Evolutionary conservation across 2,797 vertebrate species (phyloP).

Genomic region (Schizopygopsis malacanthus): DNA sequence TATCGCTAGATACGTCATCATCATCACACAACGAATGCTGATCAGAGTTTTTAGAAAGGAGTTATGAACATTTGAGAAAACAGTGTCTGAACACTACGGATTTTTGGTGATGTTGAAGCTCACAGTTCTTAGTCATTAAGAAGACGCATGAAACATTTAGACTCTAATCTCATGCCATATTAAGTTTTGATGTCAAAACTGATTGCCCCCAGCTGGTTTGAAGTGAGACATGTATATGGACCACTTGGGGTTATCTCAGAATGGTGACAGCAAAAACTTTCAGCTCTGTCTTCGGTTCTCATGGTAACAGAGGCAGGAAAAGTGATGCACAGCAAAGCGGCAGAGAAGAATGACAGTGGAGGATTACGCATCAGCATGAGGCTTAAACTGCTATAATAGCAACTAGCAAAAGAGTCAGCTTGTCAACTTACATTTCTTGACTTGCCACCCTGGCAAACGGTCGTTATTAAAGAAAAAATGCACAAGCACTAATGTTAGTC

Average conservation of each 20-base stretch:
- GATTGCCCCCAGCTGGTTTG: conserved; percentile 39
- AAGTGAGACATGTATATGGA: conserved; percentile 39
- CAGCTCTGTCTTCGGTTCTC: conserved; percentile 30
- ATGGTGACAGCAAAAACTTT: conserved; percentile 12
- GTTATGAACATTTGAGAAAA: conserved; percentile 21
- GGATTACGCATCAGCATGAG: conserved; percentile 22
- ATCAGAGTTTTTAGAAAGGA: conserved; percentile 39
- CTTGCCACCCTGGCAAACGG: conserved; percentile 3
- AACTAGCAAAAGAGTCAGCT: conserved; percentile 26
- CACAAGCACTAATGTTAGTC: conserved; percentile 17
- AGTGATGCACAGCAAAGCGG: conserved; percentile 18
- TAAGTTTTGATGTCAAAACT: conserved; percentile 39
- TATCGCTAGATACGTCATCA: conserved; percentile 39
- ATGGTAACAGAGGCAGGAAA: conserved; percentile 39
- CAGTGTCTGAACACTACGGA: not conserved
- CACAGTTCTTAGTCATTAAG: conserved; percentile 9
- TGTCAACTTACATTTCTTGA: conserved; percentile 31
- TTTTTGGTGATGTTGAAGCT: conserved; percentile 29
- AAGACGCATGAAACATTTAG: conserved; percentile 23
- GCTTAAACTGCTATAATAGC: conserved; percentile 28
- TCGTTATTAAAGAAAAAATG: not conserved
- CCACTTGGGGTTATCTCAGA: conserved; percentile 40
- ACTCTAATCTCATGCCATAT: conserved; percentile 8
- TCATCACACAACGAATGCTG: conserved; percentile 43
- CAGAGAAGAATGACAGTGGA: conserved; percentile 26